Evolutionary conservation across 53 echinoderm and acorn worm genomes (phyloP), one percentile per base, ranked within the genome.

Genomic region (Hippasteria phrygiana): DNA sequence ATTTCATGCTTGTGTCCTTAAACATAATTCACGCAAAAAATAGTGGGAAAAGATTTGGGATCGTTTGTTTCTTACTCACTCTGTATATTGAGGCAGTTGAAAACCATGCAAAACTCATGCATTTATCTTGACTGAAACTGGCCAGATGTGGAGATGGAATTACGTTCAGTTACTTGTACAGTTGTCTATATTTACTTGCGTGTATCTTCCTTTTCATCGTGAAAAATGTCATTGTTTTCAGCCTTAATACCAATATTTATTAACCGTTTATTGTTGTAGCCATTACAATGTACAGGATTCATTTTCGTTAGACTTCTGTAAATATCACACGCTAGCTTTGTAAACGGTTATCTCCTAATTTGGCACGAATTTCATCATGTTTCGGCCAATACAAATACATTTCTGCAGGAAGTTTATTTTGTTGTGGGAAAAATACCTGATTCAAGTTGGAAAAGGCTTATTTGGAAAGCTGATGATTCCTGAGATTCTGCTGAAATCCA

Each of bases 261-360:
- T 81, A 81, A 81, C 81, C 81, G 43, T 81, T 64, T 76, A 28
- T 48, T 81, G 43, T 65, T 39, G 43, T 81, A 81, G 65, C 32
- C 53, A 78, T 36, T 14, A 81, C 45, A n/a, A 65, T 81, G 81
- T 56, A 78, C 55, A 81, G 26, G 65, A 81, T 10, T 62, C 65
- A 22, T 63, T 65, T 81, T 81, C 43, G 40, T 81, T 64, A 81
- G 81, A 31, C 65, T 81, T 66, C 81, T 81, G 81, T 81, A 81
- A 64, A 81, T 81, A 81, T 64, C 41, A 55, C 16, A 36, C 13
- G 22, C 64, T 81, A 81, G 81, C 65, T 81, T 81, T 64, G 55
- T 65, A 81, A 64, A 20, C 36, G 22, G 20, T 40, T 62, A 0
- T 34, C 35, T 36, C 9, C 12, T 37, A 35, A 17, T n/a, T n/a